phyloP scores from a whole-genome alignment of 1,140 invertebrate species.

The Steinernema khuongi region DNA sequence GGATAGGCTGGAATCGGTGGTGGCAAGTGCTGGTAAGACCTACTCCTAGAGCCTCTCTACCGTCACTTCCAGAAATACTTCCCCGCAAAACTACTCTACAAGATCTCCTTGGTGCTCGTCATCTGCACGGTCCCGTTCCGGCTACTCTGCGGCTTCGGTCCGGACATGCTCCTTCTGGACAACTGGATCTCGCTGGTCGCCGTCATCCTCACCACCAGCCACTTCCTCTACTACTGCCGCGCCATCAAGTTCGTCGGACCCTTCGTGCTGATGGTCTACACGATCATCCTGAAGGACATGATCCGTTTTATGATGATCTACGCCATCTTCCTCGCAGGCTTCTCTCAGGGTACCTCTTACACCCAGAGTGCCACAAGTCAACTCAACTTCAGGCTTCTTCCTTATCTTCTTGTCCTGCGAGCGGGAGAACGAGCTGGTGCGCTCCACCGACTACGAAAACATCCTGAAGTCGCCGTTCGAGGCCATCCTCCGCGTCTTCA shows the following conservation, averaged over 20 bases:
- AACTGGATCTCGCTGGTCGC: conserved; percentile 28
- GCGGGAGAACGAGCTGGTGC: conserved; percentile 51
- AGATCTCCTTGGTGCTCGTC: conserved; percentile 81
- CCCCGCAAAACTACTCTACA: conserved; percentile 82
- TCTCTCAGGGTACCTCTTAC: conserved; percentile 77
- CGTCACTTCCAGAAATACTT: conserved; percentile 70
- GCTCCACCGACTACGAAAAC: conserved; percentile 43
- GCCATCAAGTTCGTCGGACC: conserved; percentile 93
- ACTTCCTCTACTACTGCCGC: conserved; percentile 63
- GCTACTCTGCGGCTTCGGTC: conserved; percentile 69
- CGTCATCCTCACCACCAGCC: conserved; percentile 36
- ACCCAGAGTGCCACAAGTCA: background rate
- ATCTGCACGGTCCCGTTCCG: conserved; percentile 75
- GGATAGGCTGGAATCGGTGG: conserved; percentile 52
- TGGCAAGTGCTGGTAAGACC: conserved; percentile 50
- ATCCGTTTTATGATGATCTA: conserved; percentile 90
- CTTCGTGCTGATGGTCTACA: conserved; percentile 97
- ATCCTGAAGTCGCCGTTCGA: conserved; percentile 69
- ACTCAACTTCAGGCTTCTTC: conserved; percentile 71
- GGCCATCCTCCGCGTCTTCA: conserved; percentile 89
- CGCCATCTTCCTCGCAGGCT: conserved; percentile 89
- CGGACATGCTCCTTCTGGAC: conserved; percentile 36
- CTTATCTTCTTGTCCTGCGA: conserved; percentile 79
- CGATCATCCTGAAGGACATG: conserved; percentile 93
- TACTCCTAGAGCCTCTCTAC: background rate